Conservation (phyloP, 2,113 vertebrate genomes). For the Corythornis madagascariensis region DNA sequence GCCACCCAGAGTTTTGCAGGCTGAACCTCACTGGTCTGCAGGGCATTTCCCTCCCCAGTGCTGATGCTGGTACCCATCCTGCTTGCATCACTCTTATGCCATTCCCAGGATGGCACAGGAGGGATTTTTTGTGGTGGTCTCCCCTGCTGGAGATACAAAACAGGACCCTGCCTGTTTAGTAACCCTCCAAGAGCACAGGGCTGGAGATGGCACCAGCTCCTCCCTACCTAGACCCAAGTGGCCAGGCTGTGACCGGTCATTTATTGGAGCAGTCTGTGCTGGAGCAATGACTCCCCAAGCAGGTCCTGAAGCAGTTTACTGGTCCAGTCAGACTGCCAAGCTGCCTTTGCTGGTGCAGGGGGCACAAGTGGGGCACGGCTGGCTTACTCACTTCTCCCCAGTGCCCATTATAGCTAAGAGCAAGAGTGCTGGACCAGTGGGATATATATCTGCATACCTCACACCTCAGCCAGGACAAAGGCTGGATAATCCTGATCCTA, state of each 20-base stretch:
- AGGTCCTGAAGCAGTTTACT: background rate
- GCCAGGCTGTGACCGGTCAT: accelerated
- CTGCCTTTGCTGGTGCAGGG: background rate
- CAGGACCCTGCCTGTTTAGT: background rate
- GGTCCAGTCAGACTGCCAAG: background rate
- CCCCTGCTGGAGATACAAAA: background rate
- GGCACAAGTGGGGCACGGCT: background rate
- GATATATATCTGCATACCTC: background rate
- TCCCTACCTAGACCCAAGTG: accelerated
- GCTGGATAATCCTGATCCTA: background rate
- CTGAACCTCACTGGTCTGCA: background rate
- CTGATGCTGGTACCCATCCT: accelerated
- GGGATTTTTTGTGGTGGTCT: background rate
- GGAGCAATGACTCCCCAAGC: background rate
- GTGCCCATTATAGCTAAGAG: background rate
- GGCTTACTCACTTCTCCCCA: background rate
- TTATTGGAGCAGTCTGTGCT: accelerated
- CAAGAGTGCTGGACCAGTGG: background rate
- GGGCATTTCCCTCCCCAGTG: background rate
- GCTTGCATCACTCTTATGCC: accelerated
- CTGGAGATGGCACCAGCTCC: background rate
- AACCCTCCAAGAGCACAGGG: background rate
- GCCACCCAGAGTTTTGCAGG: accelerated
- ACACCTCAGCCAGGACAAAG: background rate
- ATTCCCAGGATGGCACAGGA: background rate